Conservation (phyloP, 2,888 invertebrate species). For the Eustalomyia histrio region DNA sequence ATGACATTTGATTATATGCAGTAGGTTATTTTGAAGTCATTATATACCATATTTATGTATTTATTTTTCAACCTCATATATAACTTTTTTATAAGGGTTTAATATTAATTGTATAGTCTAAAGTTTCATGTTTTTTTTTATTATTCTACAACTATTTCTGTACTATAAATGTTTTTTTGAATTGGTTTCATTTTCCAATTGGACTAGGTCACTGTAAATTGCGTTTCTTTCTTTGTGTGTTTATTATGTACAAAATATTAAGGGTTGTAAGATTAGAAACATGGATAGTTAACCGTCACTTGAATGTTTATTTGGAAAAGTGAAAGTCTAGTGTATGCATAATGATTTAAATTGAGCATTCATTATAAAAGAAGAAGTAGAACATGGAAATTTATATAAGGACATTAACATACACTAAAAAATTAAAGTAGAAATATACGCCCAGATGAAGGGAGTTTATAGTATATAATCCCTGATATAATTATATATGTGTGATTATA, state of each 20-base stretch:
- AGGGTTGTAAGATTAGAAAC: slow-evolving; percentile 38
- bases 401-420: background rate
- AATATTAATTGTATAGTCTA: slow-evolving; percentile 28
- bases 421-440: background rate
- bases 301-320: slow-evolving; percentile 3
- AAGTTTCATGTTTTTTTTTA: slow-evolving; percentile 35
- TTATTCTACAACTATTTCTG: slow-evolving; percentile 3
- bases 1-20: slow-evolving; percentile 3
- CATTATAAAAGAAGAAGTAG: background rate
- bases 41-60: background rate
- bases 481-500: no score
- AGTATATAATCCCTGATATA: no score
- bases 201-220: slow-evolving; percentile 62
- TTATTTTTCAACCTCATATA: background rate
- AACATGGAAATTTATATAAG: background rate
- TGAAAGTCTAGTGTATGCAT: background rate
- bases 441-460: no score
- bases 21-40: slow-evolving; percentile 23
- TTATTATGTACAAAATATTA: background rate
- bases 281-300: background rate
- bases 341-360: background rate
- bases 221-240: slow-evolving; percentile 20
- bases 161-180: slow-evolving; percentile 27
- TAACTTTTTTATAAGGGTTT: slow-evolving; percentile 13
- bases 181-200: slow-evolving; percentile 33